phyloP scores from a whole-genome alignment of 2,888 invertebrate species.

The Tigriopus californicus region DNA sequence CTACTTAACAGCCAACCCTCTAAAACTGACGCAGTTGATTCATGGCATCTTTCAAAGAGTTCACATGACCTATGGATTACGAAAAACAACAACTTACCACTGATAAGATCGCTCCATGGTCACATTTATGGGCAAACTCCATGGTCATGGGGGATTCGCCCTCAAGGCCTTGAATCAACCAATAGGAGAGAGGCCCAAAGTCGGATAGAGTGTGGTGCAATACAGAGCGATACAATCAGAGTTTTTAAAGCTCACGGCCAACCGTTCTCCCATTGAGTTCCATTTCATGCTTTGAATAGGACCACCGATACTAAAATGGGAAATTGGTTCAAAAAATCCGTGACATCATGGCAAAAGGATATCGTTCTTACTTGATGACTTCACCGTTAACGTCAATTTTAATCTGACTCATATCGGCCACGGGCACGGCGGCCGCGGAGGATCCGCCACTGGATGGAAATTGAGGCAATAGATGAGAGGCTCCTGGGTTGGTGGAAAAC shows the following conservation, averaged over 20 bases:
- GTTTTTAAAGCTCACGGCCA: conserved; percentile 59
- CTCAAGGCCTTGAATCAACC: conserved; percentile 48
- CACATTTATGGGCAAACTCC: conserved; percentile 36
- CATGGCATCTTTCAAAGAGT: too few species aligned
- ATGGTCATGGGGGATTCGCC: conserved; percentile 56
- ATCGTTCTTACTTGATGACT: too few species aligned
- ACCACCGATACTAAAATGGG: conserved; percentile 53
- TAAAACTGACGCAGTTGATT: too few species aligned
- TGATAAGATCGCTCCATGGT: not conserved
- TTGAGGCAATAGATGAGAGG: conserved; percentile 47
- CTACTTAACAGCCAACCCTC: too few species aligned
- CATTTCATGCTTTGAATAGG: conserved; percentile 56
- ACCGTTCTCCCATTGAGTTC: conserved; percentile 56
- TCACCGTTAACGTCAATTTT: conserved; percentile 27
- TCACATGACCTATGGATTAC: too few species aligned
- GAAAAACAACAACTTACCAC: not conserved
- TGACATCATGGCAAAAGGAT: too few species aligned
- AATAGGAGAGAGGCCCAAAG: conserved; percentile 50
- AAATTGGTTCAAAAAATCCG: too few species aligned
- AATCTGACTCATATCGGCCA: conserved; percentile 49
- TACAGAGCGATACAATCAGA: conserved; percentile 56
- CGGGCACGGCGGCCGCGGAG: conserved; percentile 40
- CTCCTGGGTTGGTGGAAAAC: conserved; percentile 60
- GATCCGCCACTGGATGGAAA: conserved; percentile 27
- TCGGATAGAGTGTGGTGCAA: conserved; percentile 43